Evolutionary conservation across 2,888 invertebrate genomes (phyloP).

Genomic region (Sabellastarte sp.): DNA sequence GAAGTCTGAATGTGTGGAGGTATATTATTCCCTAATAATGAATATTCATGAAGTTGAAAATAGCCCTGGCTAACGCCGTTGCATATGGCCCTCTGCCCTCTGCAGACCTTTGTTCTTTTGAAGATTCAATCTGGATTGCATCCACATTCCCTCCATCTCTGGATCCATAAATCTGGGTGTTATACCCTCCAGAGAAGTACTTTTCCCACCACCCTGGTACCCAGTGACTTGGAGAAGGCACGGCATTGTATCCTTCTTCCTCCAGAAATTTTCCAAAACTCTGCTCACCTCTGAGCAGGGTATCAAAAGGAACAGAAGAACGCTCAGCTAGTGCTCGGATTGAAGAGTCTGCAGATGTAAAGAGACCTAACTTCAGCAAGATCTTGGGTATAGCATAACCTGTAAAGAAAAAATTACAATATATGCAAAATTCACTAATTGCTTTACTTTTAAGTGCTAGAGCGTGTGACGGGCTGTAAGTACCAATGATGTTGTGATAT

Average conservation of each 20-base stretch:
- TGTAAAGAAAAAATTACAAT: no score
- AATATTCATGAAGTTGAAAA: not conserved
- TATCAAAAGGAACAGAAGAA: not conserved
- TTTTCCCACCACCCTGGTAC: constrained; percentile 13
- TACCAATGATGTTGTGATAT: no score
- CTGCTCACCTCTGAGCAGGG: constrained; percentile 16
- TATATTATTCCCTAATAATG: no score
- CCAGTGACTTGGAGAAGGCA: constrained; percentile 26
- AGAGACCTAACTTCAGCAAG: not conserved
- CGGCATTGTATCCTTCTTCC: constrained; percentile 23
- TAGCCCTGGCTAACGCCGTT: not conserved
- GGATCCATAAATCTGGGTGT: constrained; percentile 25
- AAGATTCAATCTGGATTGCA: constrained; percentile 25
- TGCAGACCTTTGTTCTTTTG: constrained; percentile 1
- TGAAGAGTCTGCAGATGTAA: not conserved
- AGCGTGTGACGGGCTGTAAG: no score
- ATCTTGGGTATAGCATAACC: not conserved
- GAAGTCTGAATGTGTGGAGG: no score
- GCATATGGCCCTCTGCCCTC: not conserved
- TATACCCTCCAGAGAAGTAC: constrained; percentile 31
- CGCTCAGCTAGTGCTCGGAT: not conserved
- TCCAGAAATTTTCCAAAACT: constrained; percentile 27
- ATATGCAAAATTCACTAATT: no score
- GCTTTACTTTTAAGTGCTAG: no score
- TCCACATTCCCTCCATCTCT: constrained; percentile 22